phyloP scores from a whole-genome alignment of 2,797 vertebrate species.

The Eutrigla gurnardus region DNA sequence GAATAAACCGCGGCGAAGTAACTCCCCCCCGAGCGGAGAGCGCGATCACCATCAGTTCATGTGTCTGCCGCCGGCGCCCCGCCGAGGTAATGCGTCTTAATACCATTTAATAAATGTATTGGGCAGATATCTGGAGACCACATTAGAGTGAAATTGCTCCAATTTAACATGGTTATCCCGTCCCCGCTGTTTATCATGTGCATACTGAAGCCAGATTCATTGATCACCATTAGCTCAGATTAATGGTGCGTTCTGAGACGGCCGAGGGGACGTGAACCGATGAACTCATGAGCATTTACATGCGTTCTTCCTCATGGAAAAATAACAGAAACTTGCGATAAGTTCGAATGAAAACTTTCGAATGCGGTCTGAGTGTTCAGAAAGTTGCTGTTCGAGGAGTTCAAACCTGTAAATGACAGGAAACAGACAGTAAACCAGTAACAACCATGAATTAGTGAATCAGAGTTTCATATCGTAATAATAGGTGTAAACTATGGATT shows the following conservation, averaged over 20 bases:
- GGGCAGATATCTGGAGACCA: conserved; percentile 58
- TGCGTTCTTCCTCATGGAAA: background rate
- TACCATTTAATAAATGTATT: conserved; percentile 66
- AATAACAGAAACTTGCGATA: background rate
- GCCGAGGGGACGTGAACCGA: background rate
- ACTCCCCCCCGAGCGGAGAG: background rate
- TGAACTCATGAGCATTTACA: background rate
- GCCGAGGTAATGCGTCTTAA: conserved; percentile 55
- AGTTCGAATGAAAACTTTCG: no score
- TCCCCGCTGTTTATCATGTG: conserved; percentile 38
- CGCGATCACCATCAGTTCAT: conserved; percentile 9
- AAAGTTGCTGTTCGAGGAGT: no score
- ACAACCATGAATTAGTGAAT: no score
- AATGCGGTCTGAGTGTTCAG: background rate
- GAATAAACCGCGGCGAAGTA: background rate
- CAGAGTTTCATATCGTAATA: no score
- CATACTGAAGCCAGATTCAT: conserved; percentile 28
- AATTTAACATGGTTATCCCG: conserved; percentile 51
- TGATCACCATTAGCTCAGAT: conserved; percentile 51
- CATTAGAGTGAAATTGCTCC: conserved; percentile 64
- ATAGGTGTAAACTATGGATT: background rate
- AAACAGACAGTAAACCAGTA: no score
- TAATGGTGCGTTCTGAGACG: conserved; percentile 14
- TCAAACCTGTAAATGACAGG: no score
- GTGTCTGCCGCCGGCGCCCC: conserved; percentile 4